phyloP scores from a whole-genome alignment of 2,888 invertebrate genomes.

The Craniophora ligustri region DNA sequence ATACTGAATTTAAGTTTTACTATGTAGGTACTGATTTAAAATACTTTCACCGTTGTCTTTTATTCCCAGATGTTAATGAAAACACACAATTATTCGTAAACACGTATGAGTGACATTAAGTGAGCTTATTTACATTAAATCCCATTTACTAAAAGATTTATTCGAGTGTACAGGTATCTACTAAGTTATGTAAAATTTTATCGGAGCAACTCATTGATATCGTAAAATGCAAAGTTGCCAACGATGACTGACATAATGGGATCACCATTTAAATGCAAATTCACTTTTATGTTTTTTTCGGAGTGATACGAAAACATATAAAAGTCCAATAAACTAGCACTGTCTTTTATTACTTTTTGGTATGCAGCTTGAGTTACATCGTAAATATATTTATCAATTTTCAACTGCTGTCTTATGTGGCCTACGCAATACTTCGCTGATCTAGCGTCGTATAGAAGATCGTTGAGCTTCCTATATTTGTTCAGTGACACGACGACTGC shows the following conservation, averaged over 20 bases:
- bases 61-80: neutral
- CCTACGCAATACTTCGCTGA: too few species aligned
- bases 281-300: constrained; percentile 31
- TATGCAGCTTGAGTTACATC: neutral
- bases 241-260: constrained; percentile 44
- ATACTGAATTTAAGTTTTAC: too few species aligned
- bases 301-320: constrained; percentile 37
- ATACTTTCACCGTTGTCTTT: neutral
- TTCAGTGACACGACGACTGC: too few species aligned
- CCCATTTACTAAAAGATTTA: constrained; percentile 9
- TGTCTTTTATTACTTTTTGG: constrained; percentile 28
- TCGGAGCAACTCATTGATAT: constrained; percentile 27
- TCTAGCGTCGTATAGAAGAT: too few species aligned
- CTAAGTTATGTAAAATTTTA: constrained; percentile 18
- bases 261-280: constrained; percentile 49
- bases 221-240: constrained; percentile 30
- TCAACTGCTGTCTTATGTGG: neutral
- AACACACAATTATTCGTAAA: neutral
- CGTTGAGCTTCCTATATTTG: too few species aligned
- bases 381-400: neutral
- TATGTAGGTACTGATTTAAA: too few species aligned
- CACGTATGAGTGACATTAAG: neutral
- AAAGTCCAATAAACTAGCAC: constrained; percentile 47
- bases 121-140: constrained; percentile 5
- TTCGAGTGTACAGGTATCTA: constrained; percentile 5